phyloP scores from a whole-genome alignment of 1,140 invertebrate species.

The Meloidogyne chitwoodi region DNA sequence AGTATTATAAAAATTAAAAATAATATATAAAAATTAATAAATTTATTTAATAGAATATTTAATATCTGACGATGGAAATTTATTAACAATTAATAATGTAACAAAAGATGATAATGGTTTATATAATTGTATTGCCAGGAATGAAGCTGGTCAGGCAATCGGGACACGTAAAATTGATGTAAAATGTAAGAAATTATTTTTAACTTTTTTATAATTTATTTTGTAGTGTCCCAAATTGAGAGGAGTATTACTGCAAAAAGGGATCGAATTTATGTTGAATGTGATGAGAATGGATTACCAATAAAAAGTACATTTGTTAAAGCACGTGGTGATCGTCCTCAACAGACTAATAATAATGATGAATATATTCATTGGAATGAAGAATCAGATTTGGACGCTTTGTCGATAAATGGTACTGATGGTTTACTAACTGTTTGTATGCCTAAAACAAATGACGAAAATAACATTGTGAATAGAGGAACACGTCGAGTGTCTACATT shows the following conservation, averaged over 20 bases:
- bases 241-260: not conserved
- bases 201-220: not conserved
- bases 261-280: conserved; percentile 45
- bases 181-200: conserved; percentile 29
- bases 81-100: conserved; percentile 72
- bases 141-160: conserved; percentile 67
- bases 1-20: conserved; percentile 27
- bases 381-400: not conserved
- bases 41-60: conserved; percentile 39
- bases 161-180: conserved; percentile 38
- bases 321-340: conserved; percentile 46
- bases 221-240: conserved; percentile 32
- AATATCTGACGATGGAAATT: conserved; percentile 46
- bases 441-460: not conserved
- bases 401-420: conserved; percentile 21
- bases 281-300: conserved; percentile 48
- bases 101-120: conserved; percentile 74
- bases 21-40: not conserved
- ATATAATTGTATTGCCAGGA: conserved; percentile 77
- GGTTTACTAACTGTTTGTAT: conserved; percentile 9
- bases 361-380: conserved; percentile 18
- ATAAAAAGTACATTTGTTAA: conserved; percentile 43
- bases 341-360: conserved; percentile 10
- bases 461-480: not conserved
- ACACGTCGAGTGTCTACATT: not conserved